These are phyloP conservation scores for human DNA, from an alignment of 2,113 vertebrate genomes.

Conservation along the genomic window DNA sequence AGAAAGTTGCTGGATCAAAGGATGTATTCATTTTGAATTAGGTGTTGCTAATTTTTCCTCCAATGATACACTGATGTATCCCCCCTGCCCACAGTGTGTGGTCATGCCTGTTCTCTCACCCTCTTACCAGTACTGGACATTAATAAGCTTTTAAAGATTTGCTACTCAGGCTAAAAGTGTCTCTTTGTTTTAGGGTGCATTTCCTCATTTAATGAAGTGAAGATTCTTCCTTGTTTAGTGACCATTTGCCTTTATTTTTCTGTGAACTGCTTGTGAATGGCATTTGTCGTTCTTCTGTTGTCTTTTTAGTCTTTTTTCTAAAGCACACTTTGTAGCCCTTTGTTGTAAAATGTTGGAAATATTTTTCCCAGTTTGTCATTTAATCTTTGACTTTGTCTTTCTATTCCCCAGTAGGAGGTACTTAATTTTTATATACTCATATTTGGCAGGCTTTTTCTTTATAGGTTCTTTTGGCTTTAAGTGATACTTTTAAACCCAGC, in stretches of 20 bases:
- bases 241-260: background rate
- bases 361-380: background rate
- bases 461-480: background rate
- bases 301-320: slow-evolving; percentile 26
- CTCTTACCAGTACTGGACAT: background rate
- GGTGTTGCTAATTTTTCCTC: background rate
- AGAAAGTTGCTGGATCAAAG: background rate
- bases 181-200: background rate
- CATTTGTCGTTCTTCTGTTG: background rate
- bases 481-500: background rate
- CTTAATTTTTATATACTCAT: background rate
- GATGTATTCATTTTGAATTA: background rate
- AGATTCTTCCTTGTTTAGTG: background rate
- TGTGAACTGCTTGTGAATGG: background rate
- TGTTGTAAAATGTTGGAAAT: background rate
- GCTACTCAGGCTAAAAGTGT: background rate
- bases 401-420: background rate
- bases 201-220: background rate
- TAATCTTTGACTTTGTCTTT: background rate
- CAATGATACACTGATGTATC: background rate
- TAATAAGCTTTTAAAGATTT: background rate
- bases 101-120: background rate
- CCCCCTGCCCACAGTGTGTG: background rate
- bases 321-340: background rate
- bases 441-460: background rate